Conservation (phyloP, 1,140 invertebrate genomes). For the Diuraphis noxia region DNA sequence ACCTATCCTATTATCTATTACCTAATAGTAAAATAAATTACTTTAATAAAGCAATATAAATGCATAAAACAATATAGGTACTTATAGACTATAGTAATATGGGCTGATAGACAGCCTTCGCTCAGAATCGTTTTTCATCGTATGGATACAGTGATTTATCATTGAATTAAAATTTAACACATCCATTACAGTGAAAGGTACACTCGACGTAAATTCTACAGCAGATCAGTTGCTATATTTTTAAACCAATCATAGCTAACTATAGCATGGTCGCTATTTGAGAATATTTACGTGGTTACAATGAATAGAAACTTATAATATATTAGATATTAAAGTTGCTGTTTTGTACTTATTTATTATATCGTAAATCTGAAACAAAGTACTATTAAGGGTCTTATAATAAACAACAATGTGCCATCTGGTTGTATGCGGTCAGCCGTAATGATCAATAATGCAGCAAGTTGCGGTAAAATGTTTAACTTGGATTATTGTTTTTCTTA, state of each 20-base stretch:
- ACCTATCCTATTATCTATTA: background rate
- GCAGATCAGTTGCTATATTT: background rate
- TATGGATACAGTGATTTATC: background rate
- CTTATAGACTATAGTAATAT: no score
- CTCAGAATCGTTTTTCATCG: background rate
- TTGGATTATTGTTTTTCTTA: conserved; percentile 15
- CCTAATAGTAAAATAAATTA: background rate
- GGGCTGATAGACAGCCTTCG: no score
- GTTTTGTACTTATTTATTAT: background rate
- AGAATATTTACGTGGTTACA: background rate
- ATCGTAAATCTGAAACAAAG: background rate
- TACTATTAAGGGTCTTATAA: background rate
- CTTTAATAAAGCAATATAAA: no score
- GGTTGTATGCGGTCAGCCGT: conserved; percentile 28
- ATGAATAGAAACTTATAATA: background rate
- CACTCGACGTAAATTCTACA: background rate
- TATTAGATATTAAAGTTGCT: background rate
- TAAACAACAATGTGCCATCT: conserved; percentile 34
- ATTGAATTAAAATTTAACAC: background rate
- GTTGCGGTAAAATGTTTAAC: conserved; percentile 28
- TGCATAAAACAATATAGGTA: background rate
- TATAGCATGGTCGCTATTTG: background rate
- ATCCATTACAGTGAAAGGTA: background rate
- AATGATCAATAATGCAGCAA: conserved; percentile 44
- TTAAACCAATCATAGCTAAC: background rate